These are phyloP conservation scores for Todus mexicanus DNA, from an alignment of 2,797 vertebrate genomes.

Conservation along the genomic window DNA sequence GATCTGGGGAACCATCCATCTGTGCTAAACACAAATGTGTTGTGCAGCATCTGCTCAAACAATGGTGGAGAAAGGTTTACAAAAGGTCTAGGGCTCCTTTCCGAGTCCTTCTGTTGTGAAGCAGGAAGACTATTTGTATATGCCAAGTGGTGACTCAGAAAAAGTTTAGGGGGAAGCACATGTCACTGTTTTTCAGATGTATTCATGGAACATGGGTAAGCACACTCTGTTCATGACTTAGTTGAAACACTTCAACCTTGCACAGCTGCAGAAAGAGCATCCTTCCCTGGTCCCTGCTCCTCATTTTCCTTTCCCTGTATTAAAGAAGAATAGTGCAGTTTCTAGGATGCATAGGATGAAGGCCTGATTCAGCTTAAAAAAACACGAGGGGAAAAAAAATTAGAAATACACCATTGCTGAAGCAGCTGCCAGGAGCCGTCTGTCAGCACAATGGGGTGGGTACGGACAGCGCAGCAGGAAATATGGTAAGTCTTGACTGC, in stretches of 20 bases:
- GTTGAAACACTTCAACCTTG: background rate
- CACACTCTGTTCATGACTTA: background rate
- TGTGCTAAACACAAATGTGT: background rate
- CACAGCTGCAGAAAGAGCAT: background rate
- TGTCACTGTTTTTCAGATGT: background rate
- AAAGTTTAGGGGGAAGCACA: background rate
- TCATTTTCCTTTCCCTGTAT: background rate
- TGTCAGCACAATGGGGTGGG: background rate
- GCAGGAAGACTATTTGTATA: background rate
- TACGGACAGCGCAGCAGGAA: background rate
- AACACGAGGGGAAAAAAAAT: background rate
- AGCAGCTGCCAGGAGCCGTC: background rate
- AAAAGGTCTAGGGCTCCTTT: background rate
- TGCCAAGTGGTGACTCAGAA: background rate
- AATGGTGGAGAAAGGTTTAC: background rate
- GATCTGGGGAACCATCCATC: background rate
- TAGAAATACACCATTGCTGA: background rate
- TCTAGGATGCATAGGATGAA: background rate
- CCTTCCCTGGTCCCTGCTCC: background rate
- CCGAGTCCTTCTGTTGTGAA: rapidly evolving
- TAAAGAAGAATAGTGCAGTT: background rate
- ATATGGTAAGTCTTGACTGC: background rate
- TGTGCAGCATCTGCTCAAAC: background rate
- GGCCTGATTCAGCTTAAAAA: background rate
- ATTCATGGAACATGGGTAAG: background rate